phyloP scores from a whole-genome alignment of 2,888 invertebrate species.

The Tenthredo distinguenda region DNA sequence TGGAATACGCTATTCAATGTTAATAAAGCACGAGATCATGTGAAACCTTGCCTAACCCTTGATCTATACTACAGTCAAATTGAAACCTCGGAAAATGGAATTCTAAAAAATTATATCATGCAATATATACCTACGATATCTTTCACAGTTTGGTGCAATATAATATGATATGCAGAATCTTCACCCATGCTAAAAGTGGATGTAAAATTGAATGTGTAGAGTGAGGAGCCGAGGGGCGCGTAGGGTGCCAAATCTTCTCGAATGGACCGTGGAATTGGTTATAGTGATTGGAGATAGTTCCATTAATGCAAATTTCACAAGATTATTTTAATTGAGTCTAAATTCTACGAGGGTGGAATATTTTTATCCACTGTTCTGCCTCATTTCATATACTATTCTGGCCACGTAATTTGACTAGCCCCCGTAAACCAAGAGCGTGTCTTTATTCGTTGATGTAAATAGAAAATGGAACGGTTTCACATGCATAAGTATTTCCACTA shows the following conservation, averaged over 20 bases:
- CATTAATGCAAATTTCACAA: neutral
- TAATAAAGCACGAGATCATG: neutral
- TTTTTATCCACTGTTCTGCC: neutral
- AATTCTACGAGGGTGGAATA: neutral
- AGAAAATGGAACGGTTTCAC: too few species aligned
- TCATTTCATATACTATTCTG: neutral
- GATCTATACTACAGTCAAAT: neutral
- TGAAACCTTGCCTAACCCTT: neutral
- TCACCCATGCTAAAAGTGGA: neutral
- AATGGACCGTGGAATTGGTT: neutral
- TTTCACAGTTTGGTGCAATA: neutral
- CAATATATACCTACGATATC: neutral
- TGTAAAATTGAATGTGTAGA: neutral
- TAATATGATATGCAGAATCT: neutral
- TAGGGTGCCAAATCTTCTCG: neutral
- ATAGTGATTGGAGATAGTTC: neutral
- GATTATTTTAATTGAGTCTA: neutral
- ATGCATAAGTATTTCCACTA: too few species aligned
- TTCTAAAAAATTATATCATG: neutral
- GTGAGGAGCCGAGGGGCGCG: neutral
- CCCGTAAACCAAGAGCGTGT: neutral
- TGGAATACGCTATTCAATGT: neutral
- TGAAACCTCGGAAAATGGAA: neutral
- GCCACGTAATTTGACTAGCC: neutral
- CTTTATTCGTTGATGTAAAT: neutral